A percentile compares a stretch with the other conserved stretches of the same genome.
These are phyloP conservation scores for Pipistrellus nathusii DNA, from an alignment of 2,797 vertebrate genomes.

Conservation along the genomic window DNA sequence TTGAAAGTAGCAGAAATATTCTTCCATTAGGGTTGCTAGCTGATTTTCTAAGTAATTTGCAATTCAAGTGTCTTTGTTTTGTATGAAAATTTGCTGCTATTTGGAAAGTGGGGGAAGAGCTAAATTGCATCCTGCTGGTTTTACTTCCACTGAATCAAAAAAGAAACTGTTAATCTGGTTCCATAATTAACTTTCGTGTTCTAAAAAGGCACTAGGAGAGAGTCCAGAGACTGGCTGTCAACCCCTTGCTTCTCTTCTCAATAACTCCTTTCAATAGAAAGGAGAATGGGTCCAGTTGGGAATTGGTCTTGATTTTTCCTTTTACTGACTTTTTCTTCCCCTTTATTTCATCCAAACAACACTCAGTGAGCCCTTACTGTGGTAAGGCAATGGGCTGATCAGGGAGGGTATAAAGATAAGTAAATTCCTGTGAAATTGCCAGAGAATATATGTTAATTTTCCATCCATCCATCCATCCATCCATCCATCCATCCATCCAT, in stretches of 20 bases:
- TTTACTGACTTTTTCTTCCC: background rate
- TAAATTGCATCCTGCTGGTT: conserved; percentile 83
- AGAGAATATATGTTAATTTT: conserved; percentile 26
- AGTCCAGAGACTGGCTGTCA: conserved; percentile 77
- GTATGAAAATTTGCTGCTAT: conserved; percentile 84
- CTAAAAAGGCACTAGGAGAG: conserved; percentile 81
- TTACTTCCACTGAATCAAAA: conserved; percentile 78
- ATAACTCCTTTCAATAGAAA: conserved; percentile 65
- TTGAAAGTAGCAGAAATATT: conserved; percentile 83
- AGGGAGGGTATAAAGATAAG: background rate
- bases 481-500: background rate
- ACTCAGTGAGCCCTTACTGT: background rate
- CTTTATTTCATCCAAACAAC: background rate
- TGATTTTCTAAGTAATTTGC: conserved; percentile 85
- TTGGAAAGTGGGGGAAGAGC: conserved; percentile 83
- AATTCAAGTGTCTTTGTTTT: conserved; percentile 86
- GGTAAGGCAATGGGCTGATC: background rate
- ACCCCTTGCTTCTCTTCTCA: conserved; percentile 63
- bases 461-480: background rate
- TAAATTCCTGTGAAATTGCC: background rate
- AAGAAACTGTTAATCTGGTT: conserved; percentile 81
- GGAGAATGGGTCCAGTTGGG: conserved; percentile 58
- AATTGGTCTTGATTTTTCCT: conserved; percentile 38
- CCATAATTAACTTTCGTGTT: conserved; percentile 83
- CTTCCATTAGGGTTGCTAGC: conserved; percentile 83